A percentile compares a stretch with the other conserved stretches of the same genome.
Conservation (phyloP, 1,140 invertebrate species). For the Calliopsis andreniformis region DNA sequence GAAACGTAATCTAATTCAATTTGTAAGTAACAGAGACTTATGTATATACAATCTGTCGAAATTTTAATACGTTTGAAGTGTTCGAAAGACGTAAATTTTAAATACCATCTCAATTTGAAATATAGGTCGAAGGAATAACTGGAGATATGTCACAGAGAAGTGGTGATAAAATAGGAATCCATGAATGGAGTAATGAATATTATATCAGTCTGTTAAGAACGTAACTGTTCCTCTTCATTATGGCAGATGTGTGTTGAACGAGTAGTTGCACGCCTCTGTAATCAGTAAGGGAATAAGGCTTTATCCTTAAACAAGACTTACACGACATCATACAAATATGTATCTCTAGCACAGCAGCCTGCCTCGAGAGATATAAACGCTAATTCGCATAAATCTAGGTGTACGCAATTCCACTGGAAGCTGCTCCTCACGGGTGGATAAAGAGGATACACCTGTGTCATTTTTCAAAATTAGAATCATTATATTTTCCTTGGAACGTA, state of each 20-base stretch:
- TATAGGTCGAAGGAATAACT: background rate
- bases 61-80: background rate
- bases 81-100: background rate
- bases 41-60: background rate
- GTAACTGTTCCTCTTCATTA: background rate
- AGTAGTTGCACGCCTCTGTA: background rate
- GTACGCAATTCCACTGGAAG: background rate
- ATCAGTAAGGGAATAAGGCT: background rate
- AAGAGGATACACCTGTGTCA: background rate
- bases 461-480: background rate
- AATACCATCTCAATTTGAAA: too few species aligned
- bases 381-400: background rate
- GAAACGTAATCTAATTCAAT: too few species aligned
- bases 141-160: too few species aligned
- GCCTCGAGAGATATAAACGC: background rate
- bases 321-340: background rate
- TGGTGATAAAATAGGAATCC: background rate
- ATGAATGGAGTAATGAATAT: background rate
- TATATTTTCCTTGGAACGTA: background rate
- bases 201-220: background rate
- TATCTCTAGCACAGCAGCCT: background rate
- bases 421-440: background rate
- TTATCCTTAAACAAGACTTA: constrained; percentile 1
- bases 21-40: too few species aligned
- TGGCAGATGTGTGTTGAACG: background rate